Evolutionary conservation across 2,888 invertebrate genomes (phyloP).

Genomic region (Resseliella maxima): DNA sequence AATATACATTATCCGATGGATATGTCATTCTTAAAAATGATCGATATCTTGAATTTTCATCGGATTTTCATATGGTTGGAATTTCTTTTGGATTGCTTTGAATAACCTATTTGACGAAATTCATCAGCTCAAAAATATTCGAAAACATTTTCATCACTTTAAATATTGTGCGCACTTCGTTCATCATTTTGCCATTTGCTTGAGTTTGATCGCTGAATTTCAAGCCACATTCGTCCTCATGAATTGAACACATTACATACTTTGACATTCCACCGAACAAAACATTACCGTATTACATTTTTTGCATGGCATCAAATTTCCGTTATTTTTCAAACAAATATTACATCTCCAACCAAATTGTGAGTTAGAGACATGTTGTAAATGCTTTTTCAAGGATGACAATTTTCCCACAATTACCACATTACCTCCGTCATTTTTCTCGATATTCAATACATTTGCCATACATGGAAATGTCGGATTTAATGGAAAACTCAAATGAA

Average conservation of each 20-base stretch:
- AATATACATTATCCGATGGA: no score
- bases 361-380: not conserved
- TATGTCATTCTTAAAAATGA: not conserved
- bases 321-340: not conserved
- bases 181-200: not conserved
- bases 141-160: not conserved
- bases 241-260: not conserved
- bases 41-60: constrained; percentile 10
- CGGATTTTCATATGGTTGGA: not conserved
- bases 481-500: not conserved
- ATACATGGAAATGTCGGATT: constrained; percentile 19
- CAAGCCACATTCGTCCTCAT: not conserved
- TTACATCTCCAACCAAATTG: not conserved
- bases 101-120: not conserved
- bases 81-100: not conserved
- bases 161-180: not conserved
- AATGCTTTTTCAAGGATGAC: not conserved
- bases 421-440: not conserved
- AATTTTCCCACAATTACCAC: not conserved
- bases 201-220: not conserved
- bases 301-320: constrained; percentile 21
- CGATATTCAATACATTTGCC: constrained; percentile 32
- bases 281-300: not conserved
- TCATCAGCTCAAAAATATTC: not conserved
- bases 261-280: not conserved